A percentile compares a stretch with the other conserved stretches of the same genome.
phyloP scores from a whole-genome alignment of 2,888 invertebrate genomes.

The Nomada ferruginata region DNA sequence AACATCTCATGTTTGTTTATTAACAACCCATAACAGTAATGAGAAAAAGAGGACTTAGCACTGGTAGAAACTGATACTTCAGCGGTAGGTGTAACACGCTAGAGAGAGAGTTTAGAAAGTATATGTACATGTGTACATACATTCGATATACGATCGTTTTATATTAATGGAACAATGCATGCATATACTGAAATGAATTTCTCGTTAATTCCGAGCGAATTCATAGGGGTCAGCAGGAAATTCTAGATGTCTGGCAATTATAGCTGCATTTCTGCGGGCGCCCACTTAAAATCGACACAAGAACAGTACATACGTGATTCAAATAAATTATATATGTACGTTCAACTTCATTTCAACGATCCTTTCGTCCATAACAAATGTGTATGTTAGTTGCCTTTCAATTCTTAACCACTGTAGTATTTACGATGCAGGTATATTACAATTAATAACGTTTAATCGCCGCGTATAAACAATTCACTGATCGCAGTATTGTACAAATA shows the following conservation, averaged over 20 bases:
- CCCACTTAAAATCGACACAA: conserved; percentile 49
- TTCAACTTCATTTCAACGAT: not conserved
- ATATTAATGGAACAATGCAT: not conserved
- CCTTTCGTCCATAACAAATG: not conserved
- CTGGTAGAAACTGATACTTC: conserved; percentile 5
- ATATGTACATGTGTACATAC: not conserved
- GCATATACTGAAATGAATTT: conserved; percentile 42
- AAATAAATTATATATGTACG: conserved; percentile 8
- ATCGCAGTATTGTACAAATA: not conserved
- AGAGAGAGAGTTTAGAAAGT: conserved; percentile 43
- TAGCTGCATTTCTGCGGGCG: conserved; percentile 55
- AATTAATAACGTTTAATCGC: no score
- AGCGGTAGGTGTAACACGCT: conserved; percentile 27
- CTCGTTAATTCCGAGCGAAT: conserved; percentile 28
- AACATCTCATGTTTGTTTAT: not conserved
- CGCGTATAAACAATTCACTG: not conserved
- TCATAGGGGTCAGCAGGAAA: conserved; percentile 55
- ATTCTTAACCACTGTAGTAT: not conserved
- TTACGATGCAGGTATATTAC: no score
- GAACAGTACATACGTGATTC: conserved; percentile 33
- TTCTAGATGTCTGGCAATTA: conserved; percentile 44
- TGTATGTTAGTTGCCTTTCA: conserved; percentile 1
- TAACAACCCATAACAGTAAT: not conserved
- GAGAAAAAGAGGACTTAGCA: not conserved
- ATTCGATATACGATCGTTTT: conserved; percentile 1